Evolutionary conservation across 2,888 invertebrate genomes (phyloP).

Genomic region (Masnerella sp.): DNA sequence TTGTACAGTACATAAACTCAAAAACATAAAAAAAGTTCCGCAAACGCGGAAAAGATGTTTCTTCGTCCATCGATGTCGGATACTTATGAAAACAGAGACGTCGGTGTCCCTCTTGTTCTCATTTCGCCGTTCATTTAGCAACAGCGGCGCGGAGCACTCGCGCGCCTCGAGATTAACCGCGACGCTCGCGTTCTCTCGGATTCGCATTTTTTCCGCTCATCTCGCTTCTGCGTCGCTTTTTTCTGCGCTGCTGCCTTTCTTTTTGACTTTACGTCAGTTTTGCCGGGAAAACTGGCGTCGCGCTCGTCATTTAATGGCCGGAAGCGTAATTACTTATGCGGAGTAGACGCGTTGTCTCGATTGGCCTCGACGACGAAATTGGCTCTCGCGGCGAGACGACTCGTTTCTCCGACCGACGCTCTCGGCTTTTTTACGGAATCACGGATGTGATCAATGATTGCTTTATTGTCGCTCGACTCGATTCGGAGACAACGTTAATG

Average conservation of each 20-base stretch:
- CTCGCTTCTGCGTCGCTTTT: neutral
- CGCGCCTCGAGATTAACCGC: slow-evolving; percentile 62
- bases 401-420: slow-evolving; percentile 14
- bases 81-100: slow-evolving; percentile 45
- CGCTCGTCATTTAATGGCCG: slow-evolving; percentile 69
- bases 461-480: slow-evolving; percentile 46
- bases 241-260: slow-evolving; percentile 10
- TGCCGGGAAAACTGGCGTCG: slow-evolving; percentile 34
- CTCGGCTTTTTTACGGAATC: slow-evolving; percentile 27
- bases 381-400: slow-evolving; percentile 31
- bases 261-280: slow-evolving; percentile 41
- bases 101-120: slow-evolving; percentile 54
- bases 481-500: slow-evolving; percentile 34
- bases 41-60: too few species aligned
- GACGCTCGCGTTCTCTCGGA: slow-evolving; percentile 60
- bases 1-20: too few species aligned
- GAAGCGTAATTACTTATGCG: slow-evolving; percentile 73
- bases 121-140: slow-evolving; percentile 58
- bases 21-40: too few species aligned
- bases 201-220: slow-evolving; percentile 17
- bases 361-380: slow-evolving; percentile 52
- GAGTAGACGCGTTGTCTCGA: slow-evolving; percentile 50
- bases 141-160: slow-evolving; percentile 43
- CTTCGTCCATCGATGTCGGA: slow-evolving; percentile 38
- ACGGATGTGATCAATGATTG: slow-evolving; percentile 48